Percentiles rank a stretch among this genome's conserved stretches.
Conservation (phyloP, 2,888 invertebrate genomes). For the Heliconius erato region DNA sequence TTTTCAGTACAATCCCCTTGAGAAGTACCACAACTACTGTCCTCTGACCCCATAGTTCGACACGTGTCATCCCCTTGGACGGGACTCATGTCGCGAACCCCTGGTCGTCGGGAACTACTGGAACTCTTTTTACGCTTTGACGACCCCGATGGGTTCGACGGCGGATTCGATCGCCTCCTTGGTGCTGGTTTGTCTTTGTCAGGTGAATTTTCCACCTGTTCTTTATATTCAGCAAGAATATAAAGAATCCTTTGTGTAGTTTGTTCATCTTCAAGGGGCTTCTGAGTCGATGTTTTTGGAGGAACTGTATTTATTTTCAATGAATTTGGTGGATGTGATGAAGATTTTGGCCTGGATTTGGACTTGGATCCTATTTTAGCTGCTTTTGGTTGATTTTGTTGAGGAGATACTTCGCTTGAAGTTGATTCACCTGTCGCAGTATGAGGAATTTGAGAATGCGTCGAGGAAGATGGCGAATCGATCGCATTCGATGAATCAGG, state of each 20-base stretch:
- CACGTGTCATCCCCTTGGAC: constrained; percentile 88
- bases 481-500: constrained; percentile 76
- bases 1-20: constrained; percentile 82
- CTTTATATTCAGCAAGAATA: constrained; percentile 92
- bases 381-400: constrained; percentile 62
- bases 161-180: constrained; percentile 90
- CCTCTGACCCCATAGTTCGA: constrained; percentile 90
- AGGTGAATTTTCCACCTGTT: constrained; percentile 92
- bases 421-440: constrained; percentile 69
- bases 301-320: constrained; percentile 89
- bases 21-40: constrained; percentile 90
- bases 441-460: constrained; percentile 67
- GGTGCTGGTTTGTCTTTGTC: constrained; percentile 94
- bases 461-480: constrained; percentile 74
- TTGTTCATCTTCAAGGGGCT: constrained; percentile 92
- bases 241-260: constrained; percentile 92
- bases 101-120: constrained; percentile 85
- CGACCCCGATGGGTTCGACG: constrained; percentile 89
- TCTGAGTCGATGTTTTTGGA: constrained; percentile 85
- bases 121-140: constrained; percentile 90
- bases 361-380: constrained; percentile 73
- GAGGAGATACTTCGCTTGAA: constrained; percentile 59
- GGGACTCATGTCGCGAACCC: constrained; percentile 86
- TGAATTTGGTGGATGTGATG: constrained; percentile 84
- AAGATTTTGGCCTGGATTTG: constrained; percentile 85